phyloP scores from a whole-genome alignment of 1,140 invertebrate species.

The Nasonia vitripennis region DNA sequence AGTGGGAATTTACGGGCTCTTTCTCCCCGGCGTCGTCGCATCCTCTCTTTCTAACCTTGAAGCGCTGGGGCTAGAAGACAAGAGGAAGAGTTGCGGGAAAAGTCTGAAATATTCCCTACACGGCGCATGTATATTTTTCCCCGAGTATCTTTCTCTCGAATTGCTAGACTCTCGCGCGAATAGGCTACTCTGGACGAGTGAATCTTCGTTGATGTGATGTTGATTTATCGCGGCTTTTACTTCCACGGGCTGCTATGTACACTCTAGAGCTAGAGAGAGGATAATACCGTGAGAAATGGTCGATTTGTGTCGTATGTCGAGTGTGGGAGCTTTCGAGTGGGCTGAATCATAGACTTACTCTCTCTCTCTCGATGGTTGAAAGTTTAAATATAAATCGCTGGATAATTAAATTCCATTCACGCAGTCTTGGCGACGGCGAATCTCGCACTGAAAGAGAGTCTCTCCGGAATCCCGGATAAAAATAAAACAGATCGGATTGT shows the following conservation, averaged over 20 bases:
- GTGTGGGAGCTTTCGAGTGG: neutral
- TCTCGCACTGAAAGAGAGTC: neutral
- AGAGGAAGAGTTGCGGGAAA: neutral
- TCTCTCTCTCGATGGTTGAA: neutral
- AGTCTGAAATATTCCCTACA: constrained; percentile 27
- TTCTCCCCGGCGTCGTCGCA: neutral
- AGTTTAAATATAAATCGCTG: neutral
- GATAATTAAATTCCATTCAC: neutral
- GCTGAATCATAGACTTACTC: neutral
- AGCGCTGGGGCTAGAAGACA: neutral
- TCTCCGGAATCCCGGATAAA: constrained; percentile 22
- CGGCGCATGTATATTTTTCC: constrained; percentile 22
- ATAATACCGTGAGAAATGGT: constrained; percentile 39
- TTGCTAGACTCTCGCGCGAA: neutral
- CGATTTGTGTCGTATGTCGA: constrained; percentile 11
- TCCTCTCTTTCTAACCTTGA: constrained; percentile 10
- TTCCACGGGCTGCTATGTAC: neutral
- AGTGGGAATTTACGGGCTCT: constrained; percentile 45
- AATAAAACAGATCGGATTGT: constrained; percentile 27
- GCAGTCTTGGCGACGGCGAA: neutral
- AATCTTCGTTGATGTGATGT: constrained; percentile 22
- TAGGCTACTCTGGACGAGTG: neutral
- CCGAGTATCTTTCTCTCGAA: neutral
- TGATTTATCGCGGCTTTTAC: constrained; percentile 37
- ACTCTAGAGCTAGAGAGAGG: neutral